Percentiles rank a stretch among this genome's conserved stretches.
phyloP scores from a whole-genome alignment of 2,113 vertebrate species.

The Xiphophorus hellerii region DNA sequence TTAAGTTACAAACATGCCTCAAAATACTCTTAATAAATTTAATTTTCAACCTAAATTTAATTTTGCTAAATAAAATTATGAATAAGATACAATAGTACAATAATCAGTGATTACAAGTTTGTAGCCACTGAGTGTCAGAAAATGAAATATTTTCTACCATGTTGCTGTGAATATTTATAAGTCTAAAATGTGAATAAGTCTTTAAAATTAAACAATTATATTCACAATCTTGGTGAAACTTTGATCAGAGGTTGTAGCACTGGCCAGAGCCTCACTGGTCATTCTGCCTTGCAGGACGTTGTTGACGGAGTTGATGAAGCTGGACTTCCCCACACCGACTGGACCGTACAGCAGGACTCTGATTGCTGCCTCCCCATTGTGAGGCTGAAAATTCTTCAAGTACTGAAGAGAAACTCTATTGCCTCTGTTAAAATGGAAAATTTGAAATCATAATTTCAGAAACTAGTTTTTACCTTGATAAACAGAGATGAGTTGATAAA shows the following conservation, averaged over 20 bases:
- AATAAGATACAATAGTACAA: too few species aligned
- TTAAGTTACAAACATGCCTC: too few species aligned
- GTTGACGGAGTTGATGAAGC: background rate
- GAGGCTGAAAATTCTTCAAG: background rate
- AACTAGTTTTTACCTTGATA: too few species aligned
- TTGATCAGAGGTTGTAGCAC: background rate
- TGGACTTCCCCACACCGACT: background rate
- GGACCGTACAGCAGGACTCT: background rate
- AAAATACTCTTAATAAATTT: background rate
- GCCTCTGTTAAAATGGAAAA: background rate
- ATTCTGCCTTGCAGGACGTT: background rate
- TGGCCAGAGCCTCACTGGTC: background rate
- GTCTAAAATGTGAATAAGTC: too few species aligned
- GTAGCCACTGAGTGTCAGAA: background rate
- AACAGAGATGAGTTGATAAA: too few species aligned
- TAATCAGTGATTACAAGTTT: background rate
- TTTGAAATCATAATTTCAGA: background rate
- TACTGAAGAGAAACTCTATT: background rate
- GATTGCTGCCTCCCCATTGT: background rate
- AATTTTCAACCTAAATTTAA: background rate
- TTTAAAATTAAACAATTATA: too few species aligned
- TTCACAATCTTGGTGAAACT: background rate
- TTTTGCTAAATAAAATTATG: background rate
- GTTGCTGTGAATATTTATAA: too few species aligned
- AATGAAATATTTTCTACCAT: too few species aligned